Base-by-base conservation (phyloP, 2,888 invertebrate genomes). In the Athalia rosae region DNA sequence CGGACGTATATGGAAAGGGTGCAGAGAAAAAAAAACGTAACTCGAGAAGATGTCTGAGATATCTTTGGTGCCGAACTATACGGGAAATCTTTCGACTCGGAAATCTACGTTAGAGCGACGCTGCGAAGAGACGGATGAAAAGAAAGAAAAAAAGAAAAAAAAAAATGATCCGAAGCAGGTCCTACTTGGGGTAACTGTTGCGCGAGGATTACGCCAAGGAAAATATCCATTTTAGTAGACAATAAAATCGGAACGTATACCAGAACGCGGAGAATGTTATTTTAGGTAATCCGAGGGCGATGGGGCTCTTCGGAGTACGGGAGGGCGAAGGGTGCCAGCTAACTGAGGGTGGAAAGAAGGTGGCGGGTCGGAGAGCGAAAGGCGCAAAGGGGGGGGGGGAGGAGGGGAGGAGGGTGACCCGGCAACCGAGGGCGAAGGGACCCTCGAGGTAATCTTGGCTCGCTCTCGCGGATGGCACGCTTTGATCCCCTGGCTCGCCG, bases 401-500 rank as follows among this genome's bases (percentile, higher is more conserved):
- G 50, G 13, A 66, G 53, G 9, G 56, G 8, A 43, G 48, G 58
- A 28, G 13, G 47, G 67, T 47, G 59, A 47, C 79, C 79, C 79
- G 80, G 82, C 76, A 79, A 79, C 78, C 79, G 82, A 77, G 80
- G 79, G 71, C 69, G 76, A 56, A 58, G 78, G 80, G 79, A 59
- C 84, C 87, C 86, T 87, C 84, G 83, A 86, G 85, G 88, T 88
- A 88, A 88, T 87, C 88, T 87, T 84, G 81, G 83, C 83, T 84
- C 84, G 85, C 82, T 83, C 82, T 83, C 84, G 83, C 82, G 81
- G 84, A 83, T 83, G 83, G 82, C 81, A 80, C 85, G 84, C 84
- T 87, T 86, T 89, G 89, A 89, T 89, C 89, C 89, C 84, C 83
- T 82, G 82, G 82, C 87, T 87, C 85, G 86, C 85, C 83, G 84